Conservation (phyloP, 2,797 vertebrate species). For the Chloroceryle amazona region DNA sequence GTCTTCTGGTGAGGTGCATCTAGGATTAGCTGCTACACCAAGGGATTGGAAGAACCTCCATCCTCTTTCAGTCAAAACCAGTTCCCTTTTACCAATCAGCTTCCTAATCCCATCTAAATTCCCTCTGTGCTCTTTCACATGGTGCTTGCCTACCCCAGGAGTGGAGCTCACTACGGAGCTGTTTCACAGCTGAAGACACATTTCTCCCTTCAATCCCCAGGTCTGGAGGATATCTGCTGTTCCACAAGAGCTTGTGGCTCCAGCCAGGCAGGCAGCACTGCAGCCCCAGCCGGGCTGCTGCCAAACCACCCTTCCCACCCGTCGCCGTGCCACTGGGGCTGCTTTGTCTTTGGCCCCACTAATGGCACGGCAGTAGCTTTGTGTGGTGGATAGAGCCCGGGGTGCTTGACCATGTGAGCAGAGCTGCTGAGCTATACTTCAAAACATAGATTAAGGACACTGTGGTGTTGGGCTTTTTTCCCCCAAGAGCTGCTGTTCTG, state of each 20-base stretch:
- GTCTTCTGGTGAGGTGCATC: not conserved
- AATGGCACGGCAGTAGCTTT: not conserved
- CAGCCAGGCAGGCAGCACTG: fast-evolving
- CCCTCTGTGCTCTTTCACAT: not conserved
- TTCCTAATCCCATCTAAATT: not conserved
- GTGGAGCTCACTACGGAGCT: not conserved
- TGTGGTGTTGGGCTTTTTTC: too few relatives aligned
- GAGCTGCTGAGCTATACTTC: not conserved
- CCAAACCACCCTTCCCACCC: not conserved
- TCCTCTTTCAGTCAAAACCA: not conserved
- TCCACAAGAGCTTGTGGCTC: fast-evolving
- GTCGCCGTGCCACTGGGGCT: fast-evolving
- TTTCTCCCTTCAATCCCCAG: not conserved
- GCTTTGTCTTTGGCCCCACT: not conserved
- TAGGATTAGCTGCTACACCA: not conserved
- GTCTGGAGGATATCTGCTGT: not conserved
- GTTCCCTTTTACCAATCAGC: not conserved
- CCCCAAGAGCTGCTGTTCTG: not conserved
- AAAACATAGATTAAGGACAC: not conserved
- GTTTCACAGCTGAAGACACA: not conserved
- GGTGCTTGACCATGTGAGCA: fast-evolving
- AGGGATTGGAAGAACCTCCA: not conserved
- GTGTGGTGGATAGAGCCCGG: not conserved
- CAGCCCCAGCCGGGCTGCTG: fast-evolving
- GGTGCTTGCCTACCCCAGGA: not conserved